Base-by-base conservation (phyloP, 2,113 vertebrate genomes). In the Corydoras sp. region DNA sequence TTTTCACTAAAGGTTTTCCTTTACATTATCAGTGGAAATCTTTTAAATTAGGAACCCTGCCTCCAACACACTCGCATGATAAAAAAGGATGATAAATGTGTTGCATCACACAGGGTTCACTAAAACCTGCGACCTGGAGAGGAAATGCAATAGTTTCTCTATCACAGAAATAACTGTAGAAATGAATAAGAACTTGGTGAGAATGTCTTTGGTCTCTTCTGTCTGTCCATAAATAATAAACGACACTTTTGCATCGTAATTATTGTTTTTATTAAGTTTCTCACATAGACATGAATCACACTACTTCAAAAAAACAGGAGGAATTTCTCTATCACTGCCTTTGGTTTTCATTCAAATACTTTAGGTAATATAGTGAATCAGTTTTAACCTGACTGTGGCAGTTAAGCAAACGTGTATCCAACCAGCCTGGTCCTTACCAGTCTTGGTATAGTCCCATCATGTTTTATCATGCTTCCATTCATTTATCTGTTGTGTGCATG, bases 171-270 rank as follows among this genome's bases (percentile, higher is more conserved):
- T 43, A 71, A 5, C 49, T 12, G 9, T 49, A 24, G 51, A 18
- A 68, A 68, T 56, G 31, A 67, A 56, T 56, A 67, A 55, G 65
- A 67, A 51, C 35, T 30, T 67, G 65, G 29, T 56, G 65, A 67
- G 50, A 67, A 30, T 35, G 54, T 56, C 53, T 10, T 43, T 43
- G 6, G 13, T 13, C 65, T 55, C 14, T 67, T 5, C 3, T 56
- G 65, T 67, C 51, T 51, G 30, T 11, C 2, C 56, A 31, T 67
- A 67, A 67, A 30, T 35, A 55, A 67, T 32, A 56, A 62, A 70
- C n/a, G 35, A 13, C 48, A 53, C 68, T 11, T 62, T 70, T 35
- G 29, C 30, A 15, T 59, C 4, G 7, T 63, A 50, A 54, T 35
- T 55, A 31, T 55, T 55, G 18, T 71, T 53, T 63, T 13, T 43